A percentile compares a stretch with the other conserved stretches of the same genome.
phyloP scores from a whole-genome alignment of 2,888 invertebrate genomes.

The Cephus sareptanus region DNA sequence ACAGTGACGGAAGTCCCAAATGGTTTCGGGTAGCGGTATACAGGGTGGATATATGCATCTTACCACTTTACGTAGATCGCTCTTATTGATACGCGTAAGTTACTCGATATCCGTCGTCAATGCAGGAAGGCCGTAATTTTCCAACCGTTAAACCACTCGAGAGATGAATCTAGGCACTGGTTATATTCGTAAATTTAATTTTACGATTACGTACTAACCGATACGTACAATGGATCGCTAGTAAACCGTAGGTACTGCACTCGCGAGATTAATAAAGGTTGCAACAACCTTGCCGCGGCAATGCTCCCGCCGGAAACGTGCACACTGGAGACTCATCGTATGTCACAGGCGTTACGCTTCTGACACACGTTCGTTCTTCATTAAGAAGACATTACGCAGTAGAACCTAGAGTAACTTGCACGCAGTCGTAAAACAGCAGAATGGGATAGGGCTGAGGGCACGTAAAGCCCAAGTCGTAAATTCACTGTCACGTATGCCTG shows the following conservation, averaged over 20 bases:
- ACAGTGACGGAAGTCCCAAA: neutral
- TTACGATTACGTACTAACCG: neutral
- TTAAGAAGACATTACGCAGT: conserved; percentile 26
- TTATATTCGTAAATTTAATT: neutral
- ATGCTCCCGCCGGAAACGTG: conserved; percentile 29
- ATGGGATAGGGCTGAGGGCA: neutral
- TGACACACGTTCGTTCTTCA: conserved; percentile 26
- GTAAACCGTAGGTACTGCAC: neutral
- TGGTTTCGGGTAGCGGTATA: neutral
- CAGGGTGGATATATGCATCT: neutral
- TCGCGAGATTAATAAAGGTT: conserved; percentile 1
- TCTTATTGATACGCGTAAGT: neutral
- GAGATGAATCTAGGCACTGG: neutral
- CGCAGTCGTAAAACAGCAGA: conserved; percentile 8
- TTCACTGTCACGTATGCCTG: neutral
- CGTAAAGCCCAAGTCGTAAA: neutral
- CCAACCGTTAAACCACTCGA: neutral
- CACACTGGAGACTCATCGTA: conserved; percentile 28
- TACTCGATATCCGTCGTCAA: neutral
- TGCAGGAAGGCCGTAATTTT: neutral
- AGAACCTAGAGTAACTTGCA: conserved; percentile 14
- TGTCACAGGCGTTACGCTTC: conserved; percentile 14
- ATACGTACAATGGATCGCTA: neutral
- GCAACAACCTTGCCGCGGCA: conserved; percentile 26
- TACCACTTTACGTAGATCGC: neutral